Conservation (phyloP, 2,797 vertebrate genomes). For the Anguilla pacifica region DNA sequence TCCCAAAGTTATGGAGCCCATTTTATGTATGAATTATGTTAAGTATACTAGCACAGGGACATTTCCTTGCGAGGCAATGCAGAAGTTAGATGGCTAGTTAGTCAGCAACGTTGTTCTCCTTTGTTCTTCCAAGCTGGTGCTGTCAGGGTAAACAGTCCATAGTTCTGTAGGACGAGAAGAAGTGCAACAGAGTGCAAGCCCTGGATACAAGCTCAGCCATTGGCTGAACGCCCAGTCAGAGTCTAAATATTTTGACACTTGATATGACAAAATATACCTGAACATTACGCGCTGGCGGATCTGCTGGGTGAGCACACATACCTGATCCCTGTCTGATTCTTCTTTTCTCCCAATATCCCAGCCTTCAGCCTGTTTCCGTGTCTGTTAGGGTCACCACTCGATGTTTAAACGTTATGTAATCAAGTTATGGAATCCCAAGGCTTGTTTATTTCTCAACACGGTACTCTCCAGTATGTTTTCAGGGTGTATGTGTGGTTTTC, state of each 20-base stretch:
- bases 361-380: conserved; percentile 41
- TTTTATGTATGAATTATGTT: background rate
- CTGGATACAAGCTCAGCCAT: conserved; percentile 57
- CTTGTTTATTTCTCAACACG: background rate
- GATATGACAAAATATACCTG: conserved; percentile 71
- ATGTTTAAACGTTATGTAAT: conserved; percentile 50
- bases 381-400: conserved; percentile 48
- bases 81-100: background rate
- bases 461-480: background rate
- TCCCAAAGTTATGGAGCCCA: too few species aligned
- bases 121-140: conserved; percentile 39
- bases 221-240: conserved; percentile 64
- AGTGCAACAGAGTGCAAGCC: conserved; percentile 40
- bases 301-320: conserved; percentile 58
- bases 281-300: conserved; percentile 64
- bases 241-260: conserved; percentile 78
- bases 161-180: conserved; percentile 47
- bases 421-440: conserved; percentile 11
- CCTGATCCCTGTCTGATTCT: conserved; percentile 62
- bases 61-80: background rate
- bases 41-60: background rate
- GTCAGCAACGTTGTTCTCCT: conserved; percentile 43
- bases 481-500: conserved; percentile 23
- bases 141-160: conserved; percentile 60
- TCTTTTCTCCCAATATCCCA: conserved; percentile 41